Conservation (phyloP, 1,140 invertebrate species). For the Laupala kohalensis region DNA sequence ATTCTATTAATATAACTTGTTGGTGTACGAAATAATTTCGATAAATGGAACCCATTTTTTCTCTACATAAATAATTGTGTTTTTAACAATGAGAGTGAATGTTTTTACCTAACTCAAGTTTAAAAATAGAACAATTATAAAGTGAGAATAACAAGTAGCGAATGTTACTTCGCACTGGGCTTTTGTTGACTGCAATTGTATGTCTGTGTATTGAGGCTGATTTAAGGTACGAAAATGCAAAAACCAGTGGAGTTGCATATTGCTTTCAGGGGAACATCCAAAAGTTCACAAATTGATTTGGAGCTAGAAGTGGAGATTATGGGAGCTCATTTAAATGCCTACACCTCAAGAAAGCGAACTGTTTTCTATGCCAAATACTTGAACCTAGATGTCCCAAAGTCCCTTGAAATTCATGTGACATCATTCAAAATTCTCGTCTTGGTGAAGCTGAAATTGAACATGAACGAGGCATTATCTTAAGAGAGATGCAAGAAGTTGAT, state of each 20-base stretch:
- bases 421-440: constrained; percentile 51
- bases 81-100: too few relatives aligned
- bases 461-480: constrained; percentile 90
- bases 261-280: constrained; percentile 60
- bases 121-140: too few relatives aligned
- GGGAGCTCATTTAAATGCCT: constrained; percentile 58
- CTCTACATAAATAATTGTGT: too few relatives aligned
- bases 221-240: constrained; percentile 50
- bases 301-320: constrained; percentile 55
- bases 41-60: too few relatives aligned
- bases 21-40: too few relatives aligned
- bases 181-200: constrained; percentile 56
- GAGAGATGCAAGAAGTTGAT: constrained; percentile 99
- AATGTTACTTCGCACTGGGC: too few relatives aligned
- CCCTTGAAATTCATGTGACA: constrained; percentile 55
- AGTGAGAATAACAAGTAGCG: too few relatives aligned
- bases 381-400: constrained; percentile 37
- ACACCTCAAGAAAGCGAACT: constrained; percentile 63
- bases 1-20: too few relatives aligned
- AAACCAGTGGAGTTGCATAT: constrained; percentile 61
- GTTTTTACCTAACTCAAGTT: too few relatives aligned
- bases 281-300: constrained; percentile 43
- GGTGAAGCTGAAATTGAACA: constrained; percentile 84
- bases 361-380: constrained; percentile 62
- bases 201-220: constrained; percentile 64